Evolutionary conservation across 2,113 vertebrate genomes (phyloP), one percentile per base, ranked within the genome.

Genomic region (Tamias sibiricus): DNA sequence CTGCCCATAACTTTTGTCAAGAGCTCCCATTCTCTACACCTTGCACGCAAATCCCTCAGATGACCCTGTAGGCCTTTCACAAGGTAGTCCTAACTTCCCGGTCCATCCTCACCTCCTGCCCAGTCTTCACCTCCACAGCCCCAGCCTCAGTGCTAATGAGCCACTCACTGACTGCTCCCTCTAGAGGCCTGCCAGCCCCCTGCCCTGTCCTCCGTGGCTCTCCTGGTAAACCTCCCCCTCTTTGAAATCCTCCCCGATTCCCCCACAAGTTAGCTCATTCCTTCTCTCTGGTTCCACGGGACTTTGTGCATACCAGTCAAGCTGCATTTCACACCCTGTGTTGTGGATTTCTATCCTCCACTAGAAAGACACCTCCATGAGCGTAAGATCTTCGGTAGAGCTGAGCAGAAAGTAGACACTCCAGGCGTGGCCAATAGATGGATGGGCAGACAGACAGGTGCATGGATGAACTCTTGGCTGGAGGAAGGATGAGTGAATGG

Each of bases 401-500:
- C 14, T 26, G 2, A 16, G 72, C 13, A 22, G 69, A 52, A 28
- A 62, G n/a, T 47, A 62, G 42, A 8, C 32, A 42, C 37, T 47
- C n/a, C 44, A 37, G 26, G 44, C 13, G 8, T 54, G 57, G n/a
- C 76, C 20, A 10, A 17, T 95, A 59, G 5, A 16, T 57, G 52
- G 6, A 2, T 47, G n/a, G 19, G 14, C 54, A 12, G 42, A 13
- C 37, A 11, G 6, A 10, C 30, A 2, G 68, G 4, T 20, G 4
- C 4, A 42, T 69, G 20, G 32, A 12, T 77, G 57, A 20, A n/a
- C 47, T 9, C 24, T 0, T 26, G 2, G 62, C 0, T 66, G 0
- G 8, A 0, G 14, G 6, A 8, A 49, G 20, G 47, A 3, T 44
- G 1, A 14, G 14, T n/a, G 16, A 32, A 7, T 64, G 6, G n/a